Evolutionary conservation across 1,140 invertebrate species (phyloP).

Genomic region (Aphaenogaster floridana): DNA sequence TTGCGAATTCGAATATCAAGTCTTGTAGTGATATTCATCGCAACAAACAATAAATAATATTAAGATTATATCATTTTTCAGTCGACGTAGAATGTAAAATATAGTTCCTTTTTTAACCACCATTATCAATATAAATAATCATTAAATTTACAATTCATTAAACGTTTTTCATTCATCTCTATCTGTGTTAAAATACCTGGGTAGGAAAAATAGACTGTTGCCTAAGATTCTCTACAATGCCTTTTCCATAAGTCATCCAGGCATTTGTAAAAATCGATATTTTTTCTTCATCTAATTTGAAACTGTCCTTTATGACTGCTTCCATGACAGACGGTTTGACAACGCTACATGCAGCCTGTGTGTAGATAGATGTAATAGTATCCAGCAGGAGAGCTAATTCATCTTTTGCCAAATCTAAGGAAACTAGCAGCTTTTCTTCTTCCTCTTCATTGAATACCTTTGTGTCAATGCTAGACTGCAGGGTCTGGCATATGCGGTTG

Average conservation of each 20-base stretch:
- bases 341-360: slow-evolving; percentile 79
- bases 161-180: neutral
- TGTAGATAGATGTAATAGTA: slow-evolving; percentile 78
- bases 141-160: neutral
- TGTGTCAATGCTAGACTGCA: slow-evolving; percentile 69
- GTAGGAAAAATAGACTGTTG: slow-evolving; percentile 81
- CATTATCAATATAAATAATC: neutral
- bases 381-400: slow-evolving; percentile 78
- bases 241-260: slow-evolving; percentile 81
- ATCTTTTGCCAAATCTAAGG: slow-evolving; percentile 79
- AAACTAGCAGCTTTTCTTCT: slow-evolving; percentile 82
- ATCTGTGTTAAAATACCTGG: slow-evolving; percentile 73
- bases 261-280: slow-evolving; percentile 77
- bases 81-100: neutral
- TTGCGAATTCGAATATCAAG: neutral
- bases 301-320: slow-evolving; percentile 77
- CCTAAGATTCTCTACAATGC: slow-evolving; percentile 78
- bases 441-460: slow-evolving; percentile 81
- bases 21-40: neutral
- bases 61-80: neutral
- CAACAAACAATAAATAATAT: neutral
- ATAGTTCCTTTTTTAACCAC: neutral
- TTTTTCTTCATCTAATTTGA: slow-evolving; percentile 79
- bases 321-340: slow-evolving; percentile 78
- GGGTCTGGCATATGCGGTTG: slow-evolving; percentile 80